Base-by-base conservation (phyloP, 2,797 vertebrate genomes). In the Paramormyrops hopkinsi region DNA sequence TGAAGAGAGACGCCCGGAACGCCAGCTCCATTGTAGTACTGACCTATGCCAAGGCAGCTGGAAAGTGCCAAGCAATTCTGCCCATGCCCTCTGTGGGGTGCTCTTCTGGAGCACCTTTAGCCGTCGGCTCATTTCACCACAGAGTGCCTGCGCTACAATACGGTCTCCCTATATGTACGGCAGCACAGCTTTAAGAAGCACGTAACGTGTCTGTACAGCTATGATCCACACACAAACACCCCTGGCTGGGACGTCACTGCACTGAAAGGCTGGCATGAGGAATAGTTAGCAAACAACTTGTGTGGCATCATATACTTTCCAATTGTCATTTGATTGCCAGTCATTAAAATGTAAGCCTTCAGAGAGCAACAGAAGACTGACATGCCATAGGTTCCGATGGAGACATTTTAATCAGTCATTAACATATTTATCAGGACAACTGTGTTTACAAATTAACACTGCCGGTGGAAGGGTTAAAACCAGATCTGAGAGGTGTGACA, bases 361-460 rank as follows among this genome's bases (percentile, higher is more conserved):
- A 73, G 65, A 73, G 22, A 62, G 59, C 59, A 62, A 62, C 22
- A 62, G 22, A 29, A 65, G 59, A 25, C 4, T 73, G 12, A 73
- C 11, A 4, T 37, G 29, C 29, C 29, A 2, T 2, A 37, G 29
- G 12, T 17, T 37, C 65, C 6, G 4, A 73, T 73, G 29, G 12
- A 73, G 65, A 73, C 29, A 17, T 17, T 73, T 73, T 37, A 37
- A 73, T 73, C 65, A 73, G 65, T 73, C 29, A 33, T 33, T 73
- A 73, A 73, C 65, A 73, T 33, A 37, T 37, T 73, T 37, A 33
- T 73, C 65, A 37, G 29, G 65, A 37, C 65, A 73, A 73, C 29
- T 14, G 29, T 73, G 65, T 73, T 79, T 79, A 79, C 41, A 79
- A 79, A 79, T 79, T 79, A 79, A 41, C 73, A 79, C 73, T 79